These are phyloP conservation scores for Microctenopoma stevenorrisi DNA, from an alignment of 2,797 vertebrate genomes.

Conservation along the genomic window DNA sequence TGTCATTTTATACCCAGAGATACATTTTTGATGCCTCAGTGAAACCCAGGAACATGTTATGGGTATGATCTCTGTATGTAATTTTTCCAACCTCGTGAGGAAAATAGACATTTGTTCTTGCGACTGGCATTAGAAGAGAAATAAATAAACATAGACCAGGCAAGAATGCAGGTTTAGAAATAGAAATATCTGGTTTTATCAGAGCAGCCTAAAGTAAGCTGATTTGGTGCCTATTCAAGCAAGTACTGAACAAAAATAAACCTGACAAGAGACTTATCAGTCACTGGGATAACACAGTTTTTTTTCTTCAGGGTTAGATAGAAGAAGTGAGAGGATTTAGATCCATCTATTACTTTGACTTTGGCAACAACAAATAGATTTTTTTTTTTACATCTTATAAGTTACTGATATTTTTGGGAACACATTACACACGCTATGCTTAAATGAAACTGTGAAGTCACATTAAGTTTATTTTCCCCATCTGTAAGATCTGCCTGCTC, in stretches of 20 bases:
- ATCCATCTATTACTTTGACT: background rate
- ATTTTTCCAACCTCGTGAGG: background rate
- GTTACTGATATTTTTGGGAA: background rate
- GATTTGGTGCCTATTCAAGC: no score
- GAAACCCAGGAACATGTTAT: conserved; percentile 1
- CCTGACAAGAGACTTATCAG: no score
- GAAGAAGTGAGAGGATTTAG: conserved; percentile 4
- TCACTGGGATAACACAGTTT: background rate
- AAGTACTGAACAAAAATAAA: no score
- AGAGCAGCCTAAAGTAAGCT: background rate
- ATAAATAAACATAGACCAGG: background rate
- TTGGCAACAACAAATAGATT: background rate
- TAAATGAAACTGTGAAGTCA: background rate
- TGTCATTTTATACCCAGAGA: background rate
- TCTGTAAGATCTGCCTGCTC: conserved; percentile 10
- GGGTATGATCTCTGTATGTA: background rate
- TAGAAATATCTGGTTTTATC: conserved; percentile 1
- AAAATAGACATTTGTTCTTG: background rate
- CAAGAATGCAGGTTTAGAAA: background rate
- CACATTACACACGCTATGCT: background rate
- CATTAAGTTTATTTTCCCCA: background rate
- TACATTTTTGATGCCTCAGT: conserved; percentile 20
- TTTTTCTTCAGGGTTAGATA: conserved; percentile 3
- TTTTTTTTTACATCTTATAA: background rate
- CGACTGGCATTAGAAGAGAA: background rate